A percentile compares a stretch with the other conserved stretches of the same genome.
Conservation (phyloP, 2,888 invertebrate species). For the Tetragnatha montana region DNA sequence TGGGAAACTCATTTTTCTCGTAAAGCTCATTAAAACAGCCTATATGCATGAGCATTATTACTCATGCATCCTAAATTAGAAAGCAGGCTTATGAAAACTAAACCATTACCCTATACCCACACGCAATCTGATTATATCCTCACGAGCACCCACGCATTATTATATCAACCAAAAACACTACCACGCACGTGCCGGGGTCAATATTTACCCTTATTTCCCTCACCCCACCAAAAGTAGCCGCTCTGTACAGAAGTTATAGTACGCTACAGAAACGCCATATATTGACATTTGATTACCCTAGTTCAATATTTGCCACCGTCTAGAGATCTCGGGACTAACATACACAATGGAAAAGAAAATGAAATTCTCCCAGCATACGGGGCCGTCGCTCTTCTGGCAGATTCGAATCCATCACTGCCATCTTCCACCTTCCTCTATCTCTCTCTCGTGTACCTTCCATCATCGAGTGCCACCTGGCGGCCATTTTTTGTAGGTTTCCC, state of each 20-base stretch:
- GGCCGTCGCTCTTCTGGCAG: slow-evolving; percentile 35
- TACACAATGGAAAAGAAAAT: slow-evolving; percentile 34
- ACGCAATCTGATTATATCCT: not conserved
- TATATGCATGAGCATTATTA: not conserved
- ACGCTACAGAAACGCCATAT: not conserved
- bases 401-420: slow-evolving; percentile 53
- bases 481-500: not conserved
- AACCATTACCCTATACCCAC: not conserved
- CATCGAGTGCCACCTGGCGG: slow-evolving; percentile 60
- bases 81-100: not conserved
- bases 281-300: slow-evolving; percentile 43
- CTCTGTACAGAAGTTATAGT: not conserved
- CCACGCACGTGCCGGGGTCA: not conserved
- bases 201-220: not conserved
- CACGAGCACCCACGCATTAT: not conserved
- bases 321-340: not conserved
- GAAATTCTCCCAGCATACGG: slow-evolving; percentile 42
- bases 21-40: not conserved
- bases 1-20: too few relatives aligned
- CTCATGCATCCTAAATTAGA: not conserved
- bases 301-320: slow-evolving; percentile 39
- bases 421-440: not conserved
- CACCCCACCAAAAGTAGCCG: not conserved
- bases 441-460: slow-evolving; percentile 32
- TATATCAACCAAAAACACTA: not conserved